Base-by-base conservation (phyloP, 2,113 vertebrate genomes). In the Eurystomus gularis region DNA sequence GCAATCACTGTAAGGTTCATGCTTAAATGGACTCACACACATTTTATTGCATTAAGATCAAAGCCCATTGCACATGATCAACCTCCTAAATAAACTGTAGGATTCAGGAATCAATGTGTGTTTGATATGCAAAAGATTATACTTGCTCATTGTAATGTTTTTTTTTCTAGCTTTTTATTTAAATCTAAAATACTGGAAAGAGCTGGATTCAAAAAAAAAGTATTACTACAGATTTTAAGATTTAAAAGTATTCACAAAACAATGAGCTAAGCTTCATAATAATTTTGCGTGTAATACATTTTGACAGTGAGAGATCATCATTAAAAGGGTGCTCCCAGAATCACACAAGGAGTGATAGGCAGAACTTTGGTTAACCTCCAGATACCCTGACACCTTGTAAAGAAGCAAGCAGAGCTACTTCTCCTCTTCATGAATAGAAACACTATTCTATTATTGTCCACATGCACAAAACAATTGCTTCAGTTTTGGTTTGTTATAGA, bases 21-120 rank as follows among this genome's bases (percentile, higher is more conserved):
- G 62, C 40, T 93, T 73, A 77, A 88, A 88, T 37, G 46, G 31
- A 44, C 31, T 81, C 40, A 18, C 46, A 37, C 13, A 39, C 69
- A 78, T 68, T 79, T 93, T 68, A 55, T 82, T 76, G 40, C 49
- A 57, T 82, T 69, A 88, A 13, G 14, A 82, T 7, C 37, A 94
- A 94, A 92, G 11, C 44, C 48, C 13, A 49, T 69, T 76, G 62
- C 48, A 75, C 26, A 64, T 26, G 15, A 83, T 65, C 29, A 86
- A 51, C 17, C 6, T 13, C 7, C 23, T 64, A 9, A 70, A 2
- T 51, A 10, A 80, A 46, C 25, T n/a, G 8, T 0, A 0, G 13
- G 16, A 55, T 78, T 81, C 39, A 70, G 42, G 31, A 80, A 82
- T 71, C 57, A n/a, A 8, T 4, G 0, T 2, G 25, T 81, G 8